phyloP scores from a whole-genome alignment of 2,797 vertebrate genomes.

The Delichon dasypus region DNA sequence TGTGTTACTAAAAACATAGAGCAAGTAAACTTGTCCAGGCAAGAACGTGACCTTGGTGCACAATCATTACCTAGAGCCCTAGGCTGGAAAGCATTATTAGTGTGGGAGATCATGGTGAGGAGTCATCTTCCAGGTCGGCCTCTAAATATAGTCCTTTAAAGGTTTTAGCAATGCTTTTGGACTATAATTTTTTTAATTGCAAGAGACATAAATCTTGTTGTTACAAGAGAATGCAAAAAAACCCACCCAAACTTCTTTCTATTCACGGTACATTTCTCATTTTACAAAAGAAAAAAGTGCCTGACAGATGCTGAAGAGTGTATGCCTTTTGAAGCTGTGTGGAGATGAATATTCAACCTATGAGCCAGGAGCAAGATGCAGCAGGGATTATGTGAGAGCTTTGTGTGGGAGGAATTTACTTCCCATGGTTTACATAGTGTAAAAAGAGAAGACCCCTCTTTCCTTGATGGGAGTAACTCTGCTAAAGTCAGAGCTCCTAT shows the following conservation, averaged over 20 bases:
- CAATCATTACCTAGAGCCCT: background rate
- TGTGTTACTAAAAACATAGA: background rate
- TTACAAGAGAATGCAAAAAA: slow-evolving; percentile 22
- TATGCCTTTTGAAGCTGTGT: slow-evolving; percentile 12
- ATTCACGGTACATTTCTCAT: background rate
- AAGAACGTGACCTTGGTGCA: background rate
- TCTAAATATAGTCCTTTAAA: slow-evolving; percentile 25
- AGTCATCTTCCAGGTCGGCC: background rate
- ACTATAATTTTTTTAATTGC: slow-evolving; percentile 39
- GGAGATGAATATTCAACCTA: slow-evolving; percentile 18
- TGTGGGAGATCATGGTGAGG: slow-evolving; percentile 4
- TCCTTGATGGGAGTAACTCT: background rate
- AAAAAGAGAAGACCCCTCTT: slow-evolving; percentile 41
- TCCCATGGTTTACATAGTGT: slow-evolving; percentile 3
- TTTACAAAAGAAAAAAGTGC: background rate
- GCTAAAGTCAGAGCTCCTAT: background rate
- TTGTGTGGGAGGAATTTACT: slow-evolving; percentile 47
- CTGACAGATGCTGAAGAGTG: background rate
- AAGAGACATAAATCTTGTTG: slow-evolving; percentile 11
- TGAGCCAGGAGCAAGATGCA: slow-evolving; percentile 25
- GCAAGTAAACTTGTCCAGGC: slow-evolving; percentile 1
- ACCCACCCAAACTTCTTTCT: background rate
- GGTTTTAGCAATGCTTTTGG: slow-evolving; percentile 6
- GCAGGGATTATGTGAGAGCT: slow-evolving; percentile 13
- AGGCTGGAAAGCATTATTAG: slow-evolving; percentile 31